Evolutionary conservation across 2,888 invertebrate species (phyloP), one percentile per base, ranked within the genome.

Genomic region (Neoitamus cyanurus): DNA sequence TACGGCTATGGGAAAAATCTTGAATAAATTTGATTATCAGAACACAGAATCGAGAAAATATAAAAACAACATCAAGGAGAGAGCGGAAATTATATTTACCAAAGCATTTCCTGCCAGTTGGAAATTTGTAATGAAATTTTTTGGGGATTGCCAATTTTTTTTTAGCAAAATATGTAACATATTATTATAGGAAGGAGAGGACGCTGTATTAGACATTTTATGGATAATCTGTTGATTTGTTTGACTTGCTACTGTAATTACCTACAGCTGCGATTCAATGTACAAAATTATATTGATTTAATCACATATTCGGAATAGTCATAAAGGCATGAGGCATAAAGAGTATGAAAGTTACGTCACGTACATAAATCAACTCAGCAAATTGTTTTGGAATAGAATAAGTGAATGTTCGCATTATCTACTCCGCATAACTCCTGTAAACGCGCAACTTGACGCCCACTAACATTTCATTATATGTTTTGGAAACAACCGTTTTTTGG

Each of bases 1-100:
- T 58, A 20, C 3, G 42, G 9, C 58, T 25, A 15, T 58, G 20
- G 58, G 58, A 15, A 20, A 58, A 58, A 58, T 58, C 58, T 25
- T 58, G 58, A 58, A 58, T 58, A 58, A 58, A 58, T 58, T 58
- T 58, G 58, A 58, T 58, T 58, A 58, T 58, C 58, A 58, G 58
- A 25, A 58, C 25, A 58, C 2, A 25, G 25, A 58, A 58, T 58
- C 58, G 20, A 25, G 58, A 58, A 58, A 25, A 58, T 20, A 58
- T 58, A 58, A 58, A 58, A 58, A 58, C 58, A 58, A 58, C 58
- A 58, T 58, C 58, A 58, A 58, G 58, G 25, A 15, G 58, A 58
- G 25, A 20, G 58, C 58, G 58, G 58, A 58, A 58, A 58, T 58
- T 58, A 58, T 58, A 58, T 58, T 58, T 58, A 25, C 58, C 58